Evolutionary conservation across 2,888 invertebrate genomes (phyloP).

Genomic region (Adela reaumurella): DNA sequence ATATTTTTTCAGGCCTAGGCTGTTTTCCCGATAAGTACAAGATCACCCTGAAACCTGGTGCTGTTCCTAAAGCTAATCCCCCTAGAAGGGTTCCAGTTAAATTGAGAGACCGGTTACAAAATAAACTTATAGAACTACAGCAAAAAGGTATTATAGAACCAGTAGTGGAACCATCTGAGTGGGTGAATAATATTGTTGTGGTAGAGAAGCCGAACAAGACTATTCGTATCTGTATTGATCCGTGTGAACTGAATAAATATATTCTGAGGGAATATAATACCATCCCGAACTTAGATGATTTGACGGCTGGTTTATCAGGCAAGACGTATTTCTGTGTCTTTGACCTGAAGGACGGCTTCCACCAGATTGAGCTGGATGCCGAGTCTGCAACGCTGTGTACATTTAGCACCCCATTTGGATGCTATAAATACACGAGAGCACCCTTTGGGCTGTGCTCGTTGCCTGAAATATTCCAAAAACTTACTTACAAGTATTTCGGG

Average conservation of each 20-base stretch:
- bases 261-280: constrained; percentile 7
- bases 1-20: too few relatives aligned
- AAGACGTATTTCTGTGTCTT: constrained; percentile 9
- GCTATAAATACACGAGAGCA: constrained; percentile 8
- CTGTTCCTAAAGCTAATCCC: not conserved
- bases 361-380: constrained; percentile 9
- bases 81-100: constrained; percentile 3
- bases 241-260: constrained; percentile 8
- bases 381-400: constrained; percentile 6
- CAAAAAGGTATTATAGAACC: constrained; percentile 3
- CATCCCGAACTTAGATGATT: constrained; percentile 11
- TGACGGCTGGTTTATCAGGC: constrained; percentile 7
- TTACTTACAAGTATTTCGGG: too few relatives aligned
- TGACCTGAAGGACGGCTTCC: constrained; percentile 11
- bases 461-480: too few relatives aligned
- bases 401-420: constrained; percentile 10
- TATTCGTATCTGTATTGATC: constrained; percentile 9
- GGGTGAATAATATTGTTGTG: constrained; percentile 9
- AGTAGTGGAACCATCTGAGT: constrained; percentile 5
- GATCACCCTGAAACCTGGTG: not conserved
- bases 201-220: constrained; percentile 6
- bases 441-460: not conserved
- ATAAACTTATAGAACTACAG: constrained; percentile 3
- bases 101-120: constrained; percentile 1
- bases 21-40: too few relatives aligned